These are phyloP conservation scores for Eubasilissa regina DNA, from an alignment of 1,140 invertebrate genomes.

Conservation along the genomic window DNA sequence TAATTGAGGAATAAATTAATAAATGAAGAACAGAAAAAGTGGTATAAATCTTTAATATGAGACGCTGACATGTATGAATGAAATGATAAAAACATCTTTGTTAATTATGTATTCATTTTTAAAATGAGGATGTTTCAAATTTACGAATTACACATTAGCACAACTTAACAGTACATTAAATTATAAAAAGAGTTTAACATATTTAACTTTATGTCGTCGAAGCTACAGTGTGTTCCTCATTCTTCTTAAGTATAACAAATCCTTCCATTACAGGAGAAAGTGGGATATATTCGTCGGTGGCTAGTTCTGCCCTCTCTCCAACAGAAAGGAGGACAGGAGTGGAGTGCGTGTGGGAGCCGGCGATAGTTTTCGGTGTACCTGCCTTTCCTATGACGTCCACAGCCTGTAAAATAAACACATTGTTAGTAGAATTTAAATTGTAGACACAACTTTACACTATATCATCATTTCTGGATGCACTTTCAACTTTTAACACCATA, in stretches of 20 bases:
- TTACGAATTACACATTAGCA: constrained; percentile 1
- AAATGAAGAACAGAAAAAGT: background rate
- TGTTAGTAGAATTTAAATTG: too few species aligned
- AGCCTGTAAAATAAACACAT: constrained; percentile 76
- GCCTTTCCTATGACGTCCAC: constrained; percentile 99
- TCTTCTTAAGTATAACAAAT: constrained; percentile 98
- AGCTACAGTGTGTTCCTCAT: constrained; percentile 71
- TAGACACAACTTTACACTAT: too few species aligned
- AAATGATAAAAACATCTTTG: background rate
- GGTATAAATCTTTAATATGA: constrained; percentile 32
- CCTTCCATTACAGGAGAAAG: constrained; percentile 98
- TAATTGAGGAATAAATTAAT: too few species aligned
- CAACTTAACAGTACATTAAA: constrained; percentile 34
- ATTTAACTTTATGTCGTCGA: constrained; percentile 2
- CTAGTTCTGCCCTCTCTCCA: constrained; percentile 97
- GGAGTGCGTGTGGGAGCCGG: constrained; percentile 99
- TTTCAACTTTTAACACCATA: too few species aligned
- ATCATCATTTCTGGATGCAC: too few species aligned
- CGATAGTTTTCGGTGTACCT: constrained; percentile 99
- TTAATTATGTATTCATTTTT: constrained; percentile 4
- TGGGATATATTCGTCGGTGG: constrained; percentile 97
- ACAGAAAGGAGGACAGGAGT: constrained; percentile 97
- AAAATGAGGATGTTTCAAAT: background rate
- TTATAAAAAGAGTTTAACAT: constrained; percentile 35
- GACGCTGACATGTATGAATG: constrained; percentile 9